Evolutionary conservation across 2,797 vertebrate species (phyloP), one percentile per base, ranked within the genome.

Genomic region (Agapornis canus): DNA sequence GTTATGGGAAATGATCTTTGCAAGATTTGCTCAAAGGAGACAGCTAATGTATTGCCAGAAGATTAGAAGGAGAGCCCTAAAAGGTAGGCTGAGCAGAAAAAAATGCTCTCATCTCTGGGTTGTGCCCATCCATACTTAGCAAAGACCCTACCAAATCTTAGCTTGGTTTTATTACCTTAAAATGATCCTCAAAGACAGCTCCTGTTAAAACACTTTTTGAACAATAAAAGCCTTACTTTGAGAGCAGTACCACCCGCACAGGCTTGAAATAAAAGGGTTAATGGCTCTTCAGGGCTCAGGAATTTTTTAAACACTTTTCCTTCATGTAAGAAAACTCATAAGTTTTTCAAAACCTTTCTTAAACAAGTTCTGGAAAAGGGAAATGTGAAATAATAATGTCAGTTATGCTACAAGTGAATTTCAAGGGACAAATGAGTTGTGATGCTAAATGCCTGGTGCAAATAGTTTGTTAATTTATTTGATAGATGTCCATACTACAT

Each of bases 101-200:
- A 73, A 77, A 78, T 85, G 56, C 52, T 37, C 75, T 82, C 0
- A 0, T 69, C 56, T 73, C 57, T 45, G 75, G 42, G 47, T 84
- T 76, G 60, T 45, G 66, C 66, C 90, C 42, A 73, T 89, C 84
- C 61, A 31, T 85, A 79, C 32, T 76, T 59, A 40, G 61, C 56
- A 22, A 59, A 86, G 26, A 35, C 23, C 19, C 48, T 92, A 65
- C 82, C 89, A 92, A 48, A 48, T 51, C 78, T 89, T 85, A 82
- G 39, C 79, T 77, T 84, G 57, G 60, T 83, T 91, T 93, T 68
- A 64, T 80, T 91, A 43, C 78, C 51, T 93, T 90, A 80, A 86
- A 95, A 65, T 3, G 14, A 32, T 77, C 82, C 91, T 88, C 64
- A 60, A 91, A 89, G 86, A 86, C 56, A 86, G 8, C 16, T 82